phyloP scores from a whole-genome alignment of 2,797 vertebrate species.

The Fratercula arctica region DNA sequence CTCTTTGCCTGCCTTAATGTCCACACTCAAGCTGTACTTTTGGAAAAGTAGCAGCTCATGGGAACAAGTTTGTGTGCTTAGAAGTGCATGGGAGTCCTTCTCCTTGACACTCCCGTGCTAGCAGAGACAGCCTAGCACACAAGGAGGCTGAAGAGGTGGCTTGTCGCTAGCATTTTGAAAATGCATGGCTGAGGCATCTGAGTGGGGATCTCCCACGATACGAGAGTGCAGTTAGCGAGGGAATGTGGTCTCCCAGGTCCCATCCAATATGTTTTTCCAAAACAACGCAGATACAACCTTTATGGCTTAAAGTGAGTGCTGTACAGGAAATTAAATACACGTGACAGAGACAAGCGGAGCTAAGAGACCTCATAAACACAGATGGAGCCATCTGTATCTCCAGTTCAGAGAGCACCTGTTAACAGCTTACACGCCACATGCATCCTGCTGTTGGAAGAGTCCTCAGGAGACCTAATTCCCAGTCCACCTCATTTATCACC shows the following conservation, averaged over 20 bases:
- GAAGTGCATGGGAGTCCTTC: background rate
- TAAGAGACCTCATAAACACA: conserved; percentile 28
- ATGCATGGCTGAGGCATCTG: background rate
- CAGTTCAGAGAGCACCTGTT: conserved; percentile 58
- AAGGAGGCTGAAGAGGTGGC: background rate
- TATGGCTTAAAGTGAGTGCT: background rate
- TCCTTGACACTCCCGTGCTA: background rate
- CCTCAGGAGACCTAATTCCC: conserved; percentile 40
- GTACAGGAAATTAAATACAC: conserved; percentile 58
- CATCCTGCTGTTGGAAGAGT: conserved; percentile 32
- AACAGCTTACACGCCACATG: conserved; percentile 15
- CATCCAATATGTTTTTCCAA: conserved; percentile 6
- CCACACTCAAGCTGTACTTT: background rate
- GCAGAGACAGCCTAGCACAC: background rate
- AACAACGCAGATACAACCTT: conserved; percentile 3
- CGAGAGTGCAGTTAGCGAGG: background rate
- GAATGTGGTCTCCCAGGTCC: background rate
- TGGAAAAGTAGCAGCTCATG: background rate
- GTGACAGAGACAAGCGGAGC: conserved; percentile 27
- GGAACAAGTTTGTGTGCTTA: background rate
- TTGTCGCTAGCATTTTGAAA: background rate
- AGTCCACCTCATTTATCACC: conserved; percentile 31
- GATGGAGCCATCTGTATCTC: conserved; percentile 38
- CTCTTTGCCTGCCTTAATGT: background rate
- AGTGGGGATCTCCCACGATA: background rate